Evolutionary conservation across 23 tunicate species (phyloP), one percentile per base, ranked within the genome.

Genomic region (Styela clava): DNA sequence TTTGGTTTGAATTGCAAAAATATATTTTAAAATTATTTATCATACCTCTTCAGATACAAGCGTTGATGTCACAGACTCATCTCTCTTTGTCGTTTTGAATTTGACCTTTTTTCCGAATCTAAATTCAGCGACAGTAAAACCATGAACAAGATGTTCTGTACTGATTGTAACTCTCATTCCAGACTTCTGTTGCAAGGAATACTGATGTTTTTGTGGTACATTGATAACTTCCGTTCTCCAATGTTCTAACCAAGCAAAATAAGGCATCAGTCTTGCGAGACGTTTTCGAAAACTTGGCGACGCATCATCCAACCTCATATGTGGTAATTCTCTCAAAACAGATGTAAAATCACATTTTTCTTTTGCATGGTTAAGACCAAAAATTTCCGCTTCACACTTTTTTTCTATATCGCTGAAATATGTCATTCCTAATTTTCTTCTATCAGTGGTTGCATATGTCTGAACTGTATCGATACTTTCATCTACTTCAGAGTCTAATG

Each of bases 51-150:
- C 77, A 30, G 34, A 12, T 28, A 32, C 35, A 71, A 28, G 35
- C 27, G 35, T 26, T 32, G 77, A 34, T 5, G 70, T 5, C 5
- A 28, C 77, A 28, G 34, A 21, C 29, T 26, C 29, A 27, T 51
- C 26, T 16, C 23, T 9, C 0, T 63, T 35, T 33, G 19, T 33
- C 62, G 19, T 30, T 28, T 52, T 76, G 18, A 1, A 1, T 72
- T 73, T 73, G 31, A 34, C 34, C 9, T 2, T 21, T 0, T 74
- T 76, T 18, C 87, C 87, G 64, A 88, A 93, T n/a, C 98, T 69
- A 31, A 93, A 20, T 67, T 93, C 93, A 76, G 98, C 93, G 24
- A 88, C 79, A 27, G 74, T 64, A 18, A 93, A 67, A 31, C 89
- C 88, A 34, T 82, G 88, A 9, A 87, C 71, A 7, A 93, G 82